These are phyloP conservation scores for Protosalanx chinensis DNA, from an alignment of 2,797 vertebrate genomes.

Conservation along the genomic window DNA sequence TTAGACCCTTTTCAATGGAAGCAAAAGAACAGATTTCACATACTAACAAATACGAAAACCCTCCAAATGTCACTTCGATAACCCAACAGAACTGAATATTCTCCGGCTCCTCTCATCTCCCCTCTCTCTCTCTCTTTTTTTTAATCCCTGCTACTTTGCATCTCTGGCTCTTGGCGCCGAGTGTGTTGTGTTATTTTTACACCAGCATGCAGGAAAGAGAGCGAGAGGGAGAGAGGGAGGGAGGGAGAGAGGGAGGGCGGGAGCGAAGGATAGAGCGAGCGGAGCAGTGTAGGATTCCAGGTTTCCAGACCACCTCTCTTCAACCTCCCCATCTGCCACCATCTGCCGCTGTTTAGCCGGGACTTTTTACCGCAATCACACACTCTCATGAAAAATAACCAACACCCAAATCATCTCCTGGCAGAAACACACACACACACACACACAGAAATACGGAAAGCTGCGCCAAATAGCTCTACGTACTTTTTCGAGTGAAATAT, in stretches of 20 bases:
- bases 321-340: conserved; percentile 99
- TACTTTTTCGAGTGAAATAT: conserved; percentile 84
- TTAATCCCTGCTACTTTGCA: conserved; percentile 80
- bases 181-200: conserved; percentile 96
- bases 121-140: conserved; percentile 44
- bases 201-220: conserved; percentile 70
- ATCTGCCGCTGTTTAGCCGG: conserved; percentile 99
- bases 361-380: conserved; percentile 98
- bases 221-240: conserved; percentile 56
- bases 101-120: conserved; percentile 61
- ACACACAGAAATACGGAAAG: conserved; percentile 71
- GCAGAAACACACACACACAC: conserved; percentile 26
- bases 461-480: conserved; percentile 95
- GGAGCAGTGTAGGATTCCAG: conserved; percentile 93
- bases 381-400: conserved; percentile 99
- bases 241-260: conserved; percentile 48
- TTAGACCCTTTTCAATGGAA: conserved; percentile 52
- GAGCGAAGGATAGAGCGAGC: conserved; percentile 63
- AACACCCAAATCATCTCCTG: conserved; percentile 98
- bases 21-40: conserved; percentile 39
- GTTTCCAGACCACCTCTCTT: conserved; percentile 98
- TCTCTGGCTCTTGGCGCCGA: conserved; percentile 88
- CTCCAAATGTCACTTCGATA: conserved; percentile 62
- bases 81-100: conserved; percentile 61
- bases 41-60: conserved; percentile 42